Percentiles rank a stretch among this genome's conserved stretches.
phyloP scores from a whole-genome alignment of 2,888 invertebrate species.

The Xiphydria camelus region DNA sequence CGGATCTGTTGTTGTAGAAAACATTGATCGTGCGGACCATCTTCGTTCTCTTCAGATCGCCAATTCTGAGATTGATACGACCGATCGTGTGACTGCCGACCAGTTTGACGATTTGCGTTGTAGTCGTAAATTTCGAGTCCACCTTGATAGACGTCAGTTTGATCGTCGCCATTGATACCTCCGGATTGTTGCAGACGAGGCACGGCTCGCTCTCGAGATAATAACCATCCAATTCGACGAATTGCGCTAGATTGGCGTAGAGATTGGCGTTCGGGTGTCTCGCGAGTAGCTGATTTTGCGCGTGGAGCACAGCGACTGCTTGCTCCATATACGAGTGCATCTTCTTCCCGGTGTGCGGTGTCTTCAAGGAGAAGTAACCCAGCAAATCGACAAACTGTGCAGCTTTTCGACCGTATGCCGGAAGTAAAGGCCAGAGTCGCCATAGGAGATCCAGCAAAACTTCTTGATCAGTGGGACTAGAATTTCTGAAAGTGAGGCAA shows the following conservation, averaged over 20 bases:
- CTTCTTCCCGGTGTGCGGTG: slow-evolving; percentile 71
- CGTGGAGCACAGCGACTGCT: slow-evolving; percentile 81
- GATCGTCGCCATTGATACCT: slow-evolving; percentile 87
- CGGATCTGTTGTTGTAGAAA: slow-evolving; percentile 94
- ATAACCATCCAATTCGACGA: slow-evolving; percentile 93
- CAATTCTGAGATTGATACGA: slow-evolving; percentile 88
- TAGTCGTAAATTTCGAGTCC: slow-evolving; percentile 97
- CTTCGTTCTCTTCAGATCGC: slow-evolving; percentile 94
- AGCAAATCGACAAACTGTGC: slow-evolving; percentile 96
- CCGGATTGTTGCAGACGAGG: slow-evolving; percentile 96
- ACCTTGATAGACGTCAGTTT: slow-evolving; percentile 92
- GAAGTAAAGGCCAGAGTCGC: slow-evolving; percentile 88
- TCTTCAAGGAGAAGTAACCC: slow-evolving; percentile 91
- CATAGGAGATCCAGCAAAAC: slow-evolving; percentile 81
- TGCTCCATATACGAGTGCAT: slow-evolving; percentile 79
- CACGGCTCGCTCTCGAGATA: slow-evolving; percentile 97
- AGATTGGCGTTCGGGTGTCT: slow-evolving; percentile 93
- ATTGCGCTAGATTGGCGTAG: slow-evolving; percentile 90
- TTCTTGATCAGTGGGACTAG: slow-evolving; percentile 76
- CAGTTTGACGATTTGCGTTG: slow-evolving; percentile 95
- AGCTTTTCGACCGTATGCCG: slow-evolving; percentile 90
- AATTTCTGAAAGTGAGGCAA: slow-evolving; percentile 65
- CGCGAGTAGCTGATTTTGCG: slow-evolving; percentile 86
- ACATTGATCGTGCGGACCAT: slow-evolving; percentile 96
- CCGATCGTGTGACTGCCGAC: slow-evolving; percentile 95